Percentiles rank a stretch among this genome's conserved stretches.
Evolutionary conservation across 2,888 invertebrate species (phyloP).

Genomic region (Drosophila niveifrons): DNA sequence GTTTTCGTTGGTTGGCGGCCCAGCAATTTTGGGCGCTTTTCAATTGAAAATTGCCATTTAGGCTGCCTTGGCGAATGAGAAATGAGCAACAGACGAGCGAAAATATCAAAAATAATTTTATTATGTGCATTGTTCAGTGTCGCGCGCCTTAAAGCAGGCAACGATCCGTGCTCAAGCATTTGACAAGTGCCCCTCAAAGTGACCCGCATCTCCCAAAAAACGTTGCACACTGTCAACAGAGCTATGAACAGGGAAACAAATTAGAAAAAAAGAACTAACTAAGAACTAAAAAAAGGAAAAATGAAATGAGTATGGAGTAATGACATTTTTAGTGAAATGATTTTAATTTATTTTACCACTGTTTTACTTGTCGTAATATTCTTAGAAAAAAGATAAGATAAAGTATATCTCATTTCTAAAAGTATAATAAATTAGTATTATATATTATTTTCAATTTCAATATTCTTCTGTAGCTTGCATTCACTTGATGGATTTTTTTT

Average conservation of each 20-base stretch:
- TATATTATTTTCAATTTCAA: too few species aligned
- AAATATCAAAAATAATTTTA: conserved; percentile 54
- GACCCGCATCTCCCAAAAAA: conserved; percentile 11
- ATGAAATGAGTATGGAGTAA: too few species aligned
- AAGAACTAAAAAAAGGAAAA: too few species aligned
- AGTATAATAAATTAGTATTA: too few species aligned
- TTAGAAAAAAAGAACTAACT: background rate
- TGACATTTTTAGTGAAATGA: too few species aligned
- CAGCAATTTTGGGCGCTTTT: conserved; percentile 37
- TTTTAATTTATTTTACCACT: too few species aligned
- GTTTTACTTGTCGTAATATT: too few species aligned
- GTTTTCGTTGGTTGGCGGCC: conserved; percentile 16
- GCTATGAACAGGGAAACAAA: background rate
- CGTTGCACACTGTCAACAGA: conserved; percentile 7
- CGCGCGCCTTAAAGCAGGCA: conserved; percentile 27
- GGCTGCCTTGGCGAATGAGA: conserved; percentile 2
- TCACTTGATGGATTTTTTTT: too few species aligned
- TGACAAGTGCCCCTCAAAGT: conserved; percentile 27
- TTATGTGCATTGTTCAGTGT: conserved; percentile 29
- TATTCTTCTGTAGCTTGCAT: too few species aligned
- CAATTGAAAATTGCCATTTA: conserved; percentile 6
- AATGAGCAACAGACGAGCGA: background rate
- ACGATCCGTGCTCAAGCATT: conserved; percentile 13
- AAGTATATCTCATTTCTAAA: too few species aligned
- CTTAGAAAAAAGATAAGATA: too few species aligned